A percentile compares a stretch with the other conserved stretches of the same genome.
Evolutionary conservation across 2,113 vertebrate species (phyloP).

Genomic region (Hippopotamus amphibius): DNA sequence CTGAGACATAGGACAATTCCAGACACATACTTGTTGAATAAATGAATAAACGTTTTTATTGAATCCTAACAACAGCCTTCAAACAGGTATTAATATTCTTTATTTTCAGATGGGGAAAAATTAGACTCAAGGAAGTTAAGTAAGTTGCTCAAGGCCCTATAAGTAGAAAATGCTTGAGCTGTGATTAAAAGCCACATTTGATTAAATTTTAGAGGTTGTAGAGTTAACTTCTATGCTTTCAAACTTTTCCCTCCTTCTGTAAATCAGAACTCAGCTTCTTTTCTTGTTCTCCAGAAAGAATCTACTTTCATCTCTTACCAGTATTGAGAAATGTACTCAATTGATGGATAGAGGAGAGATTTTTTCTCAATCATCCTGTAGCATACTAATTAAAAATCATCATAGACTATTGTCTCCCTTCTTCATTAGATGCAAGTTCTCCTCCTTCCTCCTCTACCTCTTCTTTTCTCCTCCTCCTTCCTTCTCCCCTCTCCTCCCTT

Average conservation of each 20-base stretch:
- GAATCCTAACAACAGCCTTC: neutral
- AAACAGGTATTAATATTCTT: neutral
- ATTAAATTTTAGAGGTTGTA: neutral
- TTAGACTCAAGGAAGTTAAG: neutral
- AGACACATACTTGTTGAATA: neutral
- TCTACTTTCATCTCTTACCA: neutral
- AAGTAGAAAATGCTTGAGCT: neutral
- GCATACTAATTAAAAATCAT: neutral
- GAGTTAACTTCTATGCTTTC: neutral
- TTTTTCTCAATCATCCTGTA: neutral
- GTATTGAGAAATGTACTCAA: neutral
- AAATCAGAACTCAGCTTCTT: neutral
- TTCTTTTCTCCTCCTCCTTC: neutral
- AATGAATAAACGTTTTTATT: conserved; percentile 43
- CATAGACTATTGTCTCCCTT: neutral
- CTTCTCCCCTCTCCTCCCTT: too few species aligned
- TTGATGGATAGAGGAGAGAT: neutral
- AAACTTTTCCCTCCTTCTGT: neutral
- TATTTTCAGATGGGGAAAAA: conserved; percentile 31
- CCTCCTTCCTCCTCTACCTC: too few species aligned
- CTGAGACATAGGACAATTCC: neutral
- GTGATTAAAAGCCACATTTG: neutral
- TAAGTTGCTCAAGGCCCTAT: neutral
- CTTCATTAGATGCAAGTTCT: neutral
- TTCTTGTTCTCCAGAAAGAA: neutral